Base-by-base conservation (phyloP, 2,113 vertebrate species). In the Labrus mixtus region DNA sequence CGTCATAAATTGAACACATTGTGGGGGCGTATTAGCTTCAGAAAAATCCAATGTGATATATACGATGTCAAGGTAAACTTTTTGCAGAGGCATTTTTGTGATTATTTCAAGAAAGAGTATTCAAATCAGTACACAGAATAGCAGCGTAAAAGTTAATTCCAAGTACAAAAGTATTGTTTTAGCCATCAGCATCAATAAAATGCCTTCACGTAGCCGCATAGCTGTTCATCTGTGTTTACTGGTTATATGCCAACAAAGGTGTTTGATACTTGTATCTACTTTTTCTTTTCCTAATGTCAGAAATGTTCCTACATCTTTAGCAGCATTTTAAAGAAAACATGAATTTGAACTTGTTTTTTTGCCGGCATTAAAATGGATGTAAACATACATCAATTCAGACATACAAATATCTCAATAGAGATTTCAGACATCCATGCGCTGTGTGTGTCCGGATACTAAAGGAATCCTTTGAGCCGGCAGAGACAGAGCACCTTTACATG, bases 401-500 rank as follows among this genome's bases (percentile, higher is more conserved):
- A 12, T 25, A n/a, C 13, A 68, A 45, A 62, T 45, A 29, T 51
- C 13, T 9, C 20, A 5, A 1, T 39, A n/a, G 46, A 48, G 46
- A 48, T 17, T 19, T 19, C 16, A 2, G n/a, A 23, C 50, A 46
- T 22, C 36, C 41, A 36, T 4, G 0, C 39, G 8, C 16, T 33
- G 29, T 81, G 41, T 64, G 66, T 64, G 43, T 78, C 19, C 68
- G 70, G 29, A 60, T 39, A 17, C 16, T 43, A 70, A 78, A 43
- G 33, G 4, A 39, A 45, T 75, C 43, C 61, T 70, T 69, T 64
- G 51, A 56, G 20, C 33, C 10, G 45, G 10, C 39, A 15, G 37
- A 82, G 43, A 85, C 61, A 64, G 51, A 60, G 58, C 46, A 11
- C 37, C 81, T 79, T 75, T 23, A 76, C 54, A 59, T 82, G 54